Percentiles rank a stretch among this genome's conserved stretches.
Conservation (phyloP, 2,113 vertebrate species). For the Pomatostomus ruficeps region DNA sequence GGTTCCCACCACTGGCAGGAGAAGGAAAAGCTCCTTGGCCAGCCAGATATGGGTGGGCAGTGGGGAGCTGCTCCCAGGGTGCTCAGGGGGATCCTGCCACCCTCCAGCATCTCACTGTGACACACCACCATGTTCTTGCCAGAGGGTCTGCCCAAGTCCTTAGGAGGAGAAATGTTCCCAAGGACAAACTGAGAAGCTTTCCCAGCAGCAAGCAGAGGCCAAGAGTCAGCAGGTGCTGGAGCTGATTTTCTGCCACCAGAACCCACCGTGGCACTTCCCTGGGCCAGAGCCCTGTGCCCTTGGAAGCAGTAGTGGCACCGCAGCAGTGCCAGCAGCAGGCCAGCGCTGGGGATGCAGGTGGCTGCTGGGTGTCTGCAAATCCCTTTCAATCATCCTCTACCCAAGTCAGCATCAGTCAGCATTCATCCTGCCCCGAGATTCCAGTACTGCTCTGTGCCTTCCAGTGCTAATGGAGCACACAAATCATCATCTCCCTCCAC, state of each 20-base stretch:
- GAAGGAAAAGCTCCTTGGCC: not conserved
- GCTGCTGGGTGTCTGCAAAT: not conserved
- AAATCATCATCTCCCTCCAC: not conserved
- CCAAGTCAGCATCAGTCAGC: not conserved
- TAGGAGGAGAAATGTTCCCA: not conserved
- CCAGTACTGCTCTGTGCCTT: not conserved
- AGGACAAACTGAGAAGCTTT: not conserved
- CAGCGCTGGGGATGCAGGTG: not conserved
- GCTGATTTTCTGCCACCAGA: not conserved
- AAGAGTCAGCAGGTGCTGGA: not conserved
- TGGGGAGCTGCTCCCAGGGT: not conserved
- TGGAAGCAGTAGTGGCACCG: not conserved
- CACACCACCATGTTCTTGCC: rapidly evolving
- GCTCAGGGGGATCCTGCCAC: rapidly evolving
- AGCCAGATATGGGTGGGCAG: no score
- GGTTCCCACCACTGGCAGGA: not conserved
- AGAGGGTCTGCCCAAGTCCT: not conserved
- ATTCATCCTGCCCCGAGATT: not conserved
- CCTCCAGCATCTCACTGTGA: not conserved
- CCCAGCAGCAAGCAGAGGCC: not conserved
- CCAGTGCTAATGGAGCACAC: not conserved
- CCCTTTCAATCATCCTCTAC: not conserved
- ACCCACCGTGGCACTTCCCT: not conserved
- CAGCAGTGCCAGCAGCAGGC: not conserved
- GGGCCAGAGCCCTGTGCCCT: rapidly evolving